Percentiles rank a stretch among this genome's conserved stretches.
phyloP scores from a whole-genome alignment of 1,140 invertebrate species.

The Brachionus paranguensis region DNA sequence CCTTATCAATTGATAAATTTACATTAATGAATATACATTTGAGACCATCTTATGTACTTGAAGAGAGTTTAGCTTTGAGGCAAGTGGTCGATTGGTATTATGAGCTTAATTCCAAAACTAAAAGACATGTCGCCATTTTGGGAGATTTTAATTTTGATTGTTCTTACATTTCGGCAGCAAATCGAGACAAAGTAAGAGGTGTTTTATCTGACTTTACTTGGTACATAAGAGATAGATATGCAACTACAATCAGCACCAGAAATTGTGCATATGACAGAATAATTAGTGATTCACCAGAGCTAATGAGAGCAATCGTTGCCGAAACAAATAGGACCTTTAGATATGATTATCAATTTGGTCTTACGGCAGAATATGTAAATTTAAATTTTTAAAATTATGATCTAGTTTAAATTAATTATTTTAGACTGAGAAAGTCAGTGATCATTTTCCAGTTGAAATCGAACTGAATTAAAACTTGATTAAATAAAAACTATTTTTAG shows the following conservation, averaged over 20 bases:
- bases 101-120: not conserved
- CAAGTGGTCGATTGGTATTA: slow-evolving; percentile 16
- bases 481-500: not conserved
- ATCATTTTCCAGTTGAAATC: not conserved
- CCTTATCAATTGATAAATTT: not conserved
- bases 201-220: slow-evolving; percentile 5
- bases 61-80: slow-evolving; percentile 18
- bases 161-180: not conserved
- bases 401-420: not conserved
- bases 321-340: slow-evolving; percentile 3
- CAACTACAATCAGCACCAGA: slow-evolving; percentile 6
- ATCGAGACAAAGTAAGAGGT: not conserved
- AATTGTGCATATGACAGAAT: slow-evolving; percentile 30
- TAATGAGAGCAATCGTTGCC: not conserved
- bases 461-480: not conserved
- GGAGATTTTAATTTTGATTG: slow-evolving; percentile 34
- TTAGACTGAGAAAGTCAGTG: not conserved
- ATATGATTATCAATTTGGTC: not conserved
- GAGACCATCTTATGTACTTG: not conserved
- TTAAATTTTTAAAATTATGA: not conserved
- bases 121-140: not conserved
- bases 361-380: not conserved
- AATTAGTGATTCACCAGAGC: not conserved
- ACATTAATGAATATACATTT: slow-evolving; percentile 25
- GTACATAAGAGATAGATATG: slow-evolving; percentile 15